Base-by-base conservation (phyloP, 2,888 invertebrate species). In the Chorisops tibialis region DNA sequence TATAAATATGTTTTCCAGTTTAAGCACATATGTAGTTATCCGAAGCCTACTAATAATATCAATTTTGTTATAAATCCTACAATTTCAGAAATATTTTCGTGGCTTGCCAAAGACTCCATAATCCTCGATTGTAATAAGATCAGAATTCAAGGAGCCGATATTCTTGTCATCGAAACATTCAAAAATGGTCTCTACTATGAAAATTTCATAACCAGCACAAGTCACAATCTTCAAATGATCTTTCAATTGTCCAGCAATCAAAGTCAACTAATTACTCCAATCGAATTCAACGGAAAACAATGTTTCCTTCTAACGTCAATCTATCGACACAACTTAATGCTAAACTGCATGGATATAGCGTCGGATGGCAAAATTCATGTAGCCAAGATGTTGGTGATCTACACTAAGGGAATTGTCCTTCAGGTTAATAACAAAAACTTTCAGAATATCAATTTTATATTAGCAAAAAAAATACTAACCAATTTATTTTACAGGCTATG, bases 121-220 rank as follows among this genome's bases (percentile, higher is more conserved):
- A 63, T 67, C 0, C 59, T 69, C 9, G 69, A 69, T 45, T 65
- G 67, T 12, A 63, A 67, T 18, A 60, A 65, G n/a, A 58, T 67
- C 24, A 66, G 62, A 0, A 65, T 68, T 37, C 63, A 68, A 14
- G 63, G 64, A 5, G 58, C 64, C 0, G 66, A 68, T 3, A 65
- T 66, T 37, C 61, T 69, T 6, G 56, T 65, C 4, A 62, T 67
- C 18, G 67, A 68, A 47, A 67, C 65, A n/a, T 62, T 61, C 12
- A 30, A 66, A 3, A 51, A 63, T 1, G 39, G 38, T 2, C 56
- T 50, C 5, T 66, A 62, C 41, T 52, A 62, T 12, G 64, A 65
- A 21, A 63, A 68, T 43, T 58, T 68, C 4, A 35, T 69, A 21
- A 58, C 54, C 14, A 39, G 61, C 14, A 56, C 45, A 11, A 43